Evolutionary conservation across 2,797 vertebrate genomes (phyloP).

Genomic region (Orestias chungarensis): DNA sequence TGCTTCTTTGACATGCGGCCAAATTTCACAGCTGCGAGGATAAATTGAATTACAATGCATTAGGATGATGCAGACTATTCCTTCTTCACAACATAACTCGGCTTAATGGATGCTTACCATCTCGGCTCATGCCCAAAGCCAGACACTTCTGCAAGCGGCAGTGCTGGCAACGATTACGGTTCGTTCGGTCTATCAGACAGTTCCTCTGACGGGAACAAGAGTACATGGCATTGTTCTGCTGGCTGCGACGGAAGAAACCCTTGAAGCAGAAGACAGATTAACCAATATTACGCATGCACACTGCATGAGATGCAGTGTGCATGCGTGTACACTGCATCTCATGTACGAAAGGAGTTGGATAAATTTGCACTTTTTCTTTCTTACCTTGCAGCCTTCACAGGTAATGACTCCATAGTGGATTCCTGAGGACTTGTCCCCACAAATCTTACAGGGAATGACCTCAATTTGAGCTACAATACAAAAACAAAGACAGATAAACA

Average conservation of each 20-base stretch:
- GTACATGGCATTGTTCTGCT: conserved; percentile 94
- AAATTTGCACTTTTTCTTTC: conserved; percentile 25
- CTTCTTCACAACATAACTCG: neutral
- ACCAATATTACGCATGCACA: conserved; percentile 9
- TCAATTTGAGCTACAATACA: conserved; percentile 88
- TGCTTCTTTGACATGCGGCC: conserved; percentile 97
- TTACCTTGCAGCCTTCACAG: conserved; percentile 95
- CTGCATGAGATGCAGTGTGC: neutral
- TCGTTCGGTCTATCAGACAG: conserved; percentile 92
- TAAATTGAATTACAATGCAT: neutral
- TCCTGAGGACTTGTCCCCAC: conserved; percentile 93
- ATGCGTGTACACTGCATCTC: too few relatives aligned
- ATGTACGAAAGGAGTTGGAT: neutral
- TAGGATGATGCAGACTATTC: neutral
- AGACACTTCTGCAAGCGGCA: conserved; percentile 94
- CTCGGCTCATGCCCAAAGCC: conserved; percentile 91
- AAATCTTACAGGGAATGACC: conserved; percentile 95
- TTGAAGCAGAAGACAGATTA: conserved; percentile 49
- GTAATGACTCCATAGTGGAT: conserved; percentile 96
- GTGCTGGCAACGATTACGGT: conserved; percentile 93
- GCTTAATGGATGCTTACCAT: conserved; percentile 79
- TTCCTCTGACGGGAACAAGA: conserved; percentile 92
- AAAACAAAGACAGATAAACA: conserved; percentile 10
- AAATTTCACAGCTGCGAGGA: conserved; percentile 88
- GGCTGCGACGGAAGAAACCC: conserved; percentile 93